Percentiles rank a stretch among this genome's conserved stretches.
Evolutionary conservation across 2,113 vertebrate species (phyloP).

Genomic region (Hippotragus niger): DNA sequence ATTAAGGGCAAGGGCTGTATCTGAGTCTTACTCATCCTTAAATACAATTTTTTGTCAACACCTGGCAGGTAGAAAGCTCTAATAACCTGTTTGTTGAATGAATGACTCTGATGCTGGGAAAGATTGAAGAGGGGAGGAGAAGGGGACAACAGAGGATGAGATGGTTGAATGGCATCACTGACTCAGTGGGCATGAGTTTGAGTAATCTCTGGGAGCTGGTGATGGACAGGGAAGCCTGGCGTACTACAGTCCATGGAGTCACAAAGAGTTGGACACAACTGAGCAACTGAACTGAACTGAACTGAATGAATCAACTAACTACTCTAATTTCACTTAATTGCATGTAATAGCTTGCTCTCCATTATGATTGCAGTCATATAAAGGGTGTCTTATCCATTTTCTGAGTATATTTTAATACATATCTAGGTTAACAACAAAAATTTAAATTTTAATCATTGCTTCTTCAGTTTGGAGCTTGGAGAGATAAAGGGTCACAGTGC

Average conservation of each 20-base stretch:
- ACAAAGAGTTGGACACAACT: not conserved
- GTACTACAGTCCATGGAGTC: not conserved
- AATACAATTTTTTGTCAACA: not conserved
- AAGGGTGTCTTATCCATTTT: not conserved
- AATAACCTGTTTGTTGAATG: not conserved
- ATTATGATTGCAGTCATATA: not conserved
- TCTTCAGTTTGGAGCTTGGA: not conserved
- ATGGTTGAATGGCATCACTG: not conserved
- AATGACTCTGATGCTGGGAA: not conserved
- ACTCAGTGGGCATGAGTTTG: not conserved
- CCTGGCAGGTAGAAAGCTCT: not conserved
- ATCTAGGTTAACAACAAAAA: constrained; percentile 12
- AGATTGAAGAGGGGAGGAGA: not conserved
- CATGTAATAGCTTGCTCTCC: not conserved
- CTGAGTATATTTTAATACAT: not conserved
- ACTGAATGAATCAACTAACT: constrained; percentile 9
- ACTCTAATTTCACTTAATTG: constrained; percentile 12
- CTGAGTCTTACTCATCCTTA: not conserved
- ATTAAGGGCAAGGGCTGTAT: not conserved
- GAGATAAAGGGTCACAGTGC: not conserved
- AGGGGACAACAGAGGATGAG: not conserved
- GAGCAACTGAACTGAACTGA: not conserved
- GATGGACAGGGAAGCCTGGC: not conserved
- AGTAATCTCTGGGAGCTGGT: not conserved
- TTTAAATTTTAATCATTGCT: constrained; percentile 27